phyloP scores from a whole-genome alignment of 2,797 vertebrate genomes.

The Orientallactaga sibirica region DNA sequence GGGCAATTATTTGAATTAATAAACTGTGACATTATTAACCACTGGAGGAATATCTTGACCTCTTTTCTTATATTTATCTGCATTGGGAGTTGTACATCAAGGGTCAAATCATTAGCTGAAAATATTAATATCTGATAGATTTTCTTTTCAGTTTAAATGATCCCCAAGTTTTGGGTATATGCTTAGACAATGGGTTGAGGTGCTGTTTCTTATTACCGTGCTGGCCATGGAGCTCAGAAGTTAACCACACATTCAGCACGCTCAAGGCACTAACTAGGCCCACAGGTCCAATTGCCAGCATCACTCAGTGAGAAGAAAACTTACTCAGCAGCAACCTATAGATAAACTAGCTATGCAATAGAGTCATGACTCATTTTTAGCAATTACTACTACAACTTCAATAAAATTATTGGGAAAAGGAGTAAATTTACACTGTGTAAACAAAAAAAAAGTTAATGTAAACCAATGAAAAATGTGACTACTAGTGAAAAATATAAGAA shows the following conservation, averaged over 20 bases:
- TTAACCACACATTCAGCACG: neutral
- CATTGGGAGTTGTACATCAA: neutral
- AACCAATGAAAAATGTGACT: neutral
- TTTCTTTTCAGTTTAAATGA: neutral
- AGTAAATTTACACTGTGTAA: neutral
- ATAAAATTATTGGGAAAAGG: neutral
- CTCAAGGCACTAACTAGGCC: neutral
- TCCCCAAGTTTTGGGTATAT: neutral
- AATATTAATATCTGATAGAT: neutral
- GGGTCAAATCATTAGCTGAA: neutral
- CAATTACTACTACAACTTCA: neutral
- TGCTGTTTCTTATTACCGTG: neutral
- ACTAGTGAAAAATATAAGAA: no score
- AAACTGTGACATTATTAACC: neutral
- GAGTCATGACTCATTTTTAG: neutral
- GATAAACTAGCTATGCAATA: neutral
- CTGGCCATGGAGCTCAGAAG: neutral
- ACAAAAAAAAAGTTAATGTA: neutral
- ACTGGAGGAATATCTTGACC: neutral
- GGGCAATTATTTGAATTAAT: neutral
- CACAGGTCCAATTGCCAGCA: neutral
- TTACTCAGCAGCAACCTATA: neutral
- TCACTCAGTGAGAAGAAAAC: neutral
- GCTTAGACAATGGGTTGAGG: no score
- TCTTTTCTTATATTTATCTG: neutral